Evolutionary conservation across 1,140 invertebrate species (phyloP).

Genomic region (Drosophila neocordata): DNA sequence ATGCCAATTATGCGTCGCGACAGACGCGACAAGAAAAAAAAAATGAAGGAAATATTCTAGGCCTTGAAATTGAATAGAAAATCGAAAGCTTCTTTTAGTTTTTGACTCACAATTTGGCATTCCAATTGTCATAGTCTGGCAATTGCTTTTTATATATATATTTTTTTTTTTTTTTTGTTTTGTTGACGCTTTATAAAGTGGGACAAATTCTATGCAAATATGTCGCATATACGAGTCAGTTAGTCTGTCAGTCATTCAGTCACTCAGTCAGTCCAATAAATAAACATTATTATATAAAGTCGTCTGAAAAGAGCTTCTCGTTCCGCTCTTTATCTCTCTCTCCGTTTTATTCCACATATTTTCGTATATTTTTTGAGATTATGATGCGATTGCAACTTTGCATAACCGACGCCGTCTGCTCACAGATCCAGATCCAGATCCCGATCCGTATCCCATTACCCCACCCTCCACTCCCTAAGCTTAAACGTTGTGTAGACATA

Average conservation of each 20-base stretch:
- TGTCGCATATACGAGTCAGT: slow-evolving; percentile 35
- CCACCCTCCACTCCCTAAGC: slow-evolving; percentile 11
- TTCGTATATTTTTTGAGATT: slow-evolving; percentile 31
- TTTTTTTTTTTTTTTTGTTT: slow-evolving; percentile 63
- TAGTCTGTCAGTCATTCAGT: slow-evolving; percentile 14
- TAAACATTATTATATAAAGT: slow-evolving; percentile 79
- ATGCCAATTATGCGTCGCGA: slow-evolving; percentile 8
- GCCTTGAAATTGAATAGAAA: slow-evolving; percentile 70
- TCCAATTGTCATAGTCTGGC: slow-evolving; percentile 9
- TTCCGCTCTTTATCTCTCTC: slow-evolving; percentile 37
- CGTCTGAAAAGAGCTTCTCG: slow-evolving; percentile 52
- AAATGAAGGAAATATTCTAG: slow-evolving; percentile 2
- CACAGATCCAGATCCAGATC: slow-evolving; percentile 1
- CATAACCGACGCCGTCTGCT: slow-evolving; percentile 72
- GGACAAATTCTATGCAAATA: slow-evolving; percentile 76
- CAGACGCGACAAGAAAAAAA: neutral
- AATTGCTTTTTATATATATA: slow-evolving; percentile 38
- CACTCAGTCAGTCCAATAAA: slow-evolving; percentile 46
- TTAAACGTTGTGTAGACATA: slow-evolving; percentile 70
- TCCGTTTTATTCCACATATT: neutral
- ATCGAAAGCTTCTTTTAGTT: slow-evolving; percentile 49
- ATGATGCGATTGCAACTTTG: slow-evolving; percentile 78
- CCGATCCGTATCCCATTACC: neutral
- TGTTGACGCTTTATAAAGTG: slow-evolving; percentile 59
- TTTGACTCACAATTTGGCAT: slow-evolving; percentile 15